These are phyloP conservation scores for Caenorhabditis sp. DNA, from an alignment of 2,888 invertebrate genomes.

Conservation along the genomic window DNA sequence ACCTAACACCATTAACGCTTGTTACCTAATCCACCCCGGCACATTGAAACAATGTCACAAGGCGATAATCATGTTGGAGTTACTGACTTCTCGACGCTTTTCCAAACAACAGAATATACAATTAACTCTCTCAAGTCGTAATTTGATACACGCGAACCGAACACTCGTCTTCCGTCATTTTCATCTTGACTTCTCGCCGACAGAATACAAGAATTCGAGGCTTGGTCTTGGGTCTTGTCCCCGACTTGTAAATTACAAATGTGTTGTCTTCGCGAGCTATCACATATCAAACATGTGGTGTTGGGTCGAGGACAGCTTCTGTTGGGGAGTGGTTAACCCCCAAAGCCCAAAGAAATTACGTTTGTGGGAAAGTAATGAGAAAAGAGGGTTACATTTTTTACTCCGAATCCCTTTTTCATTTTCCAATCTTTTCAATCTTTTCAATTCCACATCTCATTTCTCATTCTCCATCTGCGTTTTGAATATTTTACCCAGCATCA, in stretches of 20 bases:
- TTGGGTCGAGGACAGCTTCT: conserved; percentile 17
- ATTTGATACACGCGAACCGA: conserved; percentile 65
- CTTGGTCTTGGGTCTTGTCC: conserved; percentile 10
- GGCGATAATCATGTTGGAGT: conserved; percentile 56
- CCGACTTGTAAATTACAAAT: conserved; percentile 43
- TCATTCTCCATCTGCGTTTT: conserved; percentile 35
- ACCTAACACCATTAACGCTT: neutral
- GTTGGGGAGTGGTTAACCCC: neutral
- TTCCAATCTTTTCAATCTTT: neutral
- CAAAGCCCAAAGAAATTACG: conserved; percentile 17
- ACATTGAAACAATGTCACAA: conserved; percentile 37
- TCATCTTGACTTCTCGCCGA: conserved; percentile 33
- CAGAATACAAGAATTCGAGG: conserved; percentile 19
- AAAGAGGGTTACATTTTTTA: neutral
- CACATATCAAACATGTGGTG: conserved; percentile 58
- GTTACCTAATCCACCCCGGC: conserved; percentile 52
- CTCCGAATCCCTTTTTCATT: neutral
- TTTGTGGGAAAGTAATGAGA: conserved; percentile 1
- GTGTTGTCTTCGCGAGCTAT: conserved; percentile 34
- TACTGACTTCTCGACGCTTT: conserved; percentile 43
- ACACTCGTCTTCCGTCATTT: conserved; percentile 36
- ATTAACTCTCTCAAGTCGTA: conserved; percentile 65
- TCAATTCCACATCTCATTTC: conserved; percentile 45
- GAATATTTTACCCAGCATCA: neutral
- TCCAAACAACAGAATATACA: conserved; percentile 66